A percentile compares a stretch with the other conserved stretches of the same genome.
phyloP scores from a whole-genome alignment of 2,113 vertebrate genomes.

The Petrocephalus microphthalmus region DNA sequence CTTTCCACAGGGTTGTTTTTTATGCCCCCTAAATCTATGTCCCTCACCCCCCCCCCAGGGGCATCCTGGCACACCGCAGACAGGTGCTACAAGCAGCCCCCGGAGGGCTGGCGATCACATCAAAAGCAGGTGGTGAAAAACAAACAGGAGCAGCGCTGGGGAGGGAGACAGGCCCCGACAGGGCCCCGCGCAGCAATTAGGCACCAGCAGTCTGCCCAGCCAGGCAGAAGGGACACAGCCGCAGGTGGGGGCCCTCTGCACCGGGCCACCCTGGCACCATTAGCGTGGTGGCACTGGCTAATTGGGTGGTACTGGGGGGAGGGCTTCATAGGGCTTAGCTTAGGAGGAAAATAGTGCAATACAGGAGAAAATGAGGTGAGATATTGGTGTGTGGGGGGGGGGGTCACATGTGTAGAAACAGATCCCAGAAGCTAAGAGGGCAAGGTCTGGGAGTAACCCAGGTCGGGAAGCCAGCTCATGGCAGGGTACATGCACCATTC shows the following conservation, averaged over 20 bases:
- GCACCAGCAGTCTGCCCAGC: constrained; percentile 9
- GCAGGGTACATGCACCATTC: background rate
- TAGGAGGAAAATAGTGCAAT: background rate
- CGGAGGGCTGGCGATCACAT: constrained; percentile 22
- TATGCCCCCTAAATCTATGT: background rate
- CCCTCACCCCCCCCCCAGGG: too few species aligned
- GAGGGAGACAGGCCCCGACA: background rate
- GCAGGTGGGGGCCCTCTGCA: background rate
- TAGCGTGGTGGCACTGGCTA: background rate
- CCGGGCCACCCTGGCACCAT: background rate
- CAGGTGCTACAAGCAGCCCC: background rate
- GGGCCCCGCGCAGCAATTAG: constrained; percentile 15
- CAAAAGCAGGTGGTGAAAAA: constrained; percentile 25
- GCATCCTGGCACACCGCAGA: background rate
- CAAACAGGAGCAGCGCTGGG: constrained; percentile 27
- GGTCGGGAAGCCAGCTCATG: background rate
- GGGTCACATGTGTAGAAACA: background rate
- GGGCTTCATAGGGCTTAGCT: background rate
- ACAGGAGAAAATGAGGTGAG: background rate
- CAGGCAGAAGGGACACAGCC: constrained; percentile 6
- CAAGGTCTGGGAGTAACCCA: background rate
- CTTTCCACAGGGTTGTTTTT: background rate
- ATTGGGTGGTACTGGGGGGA: background rate
- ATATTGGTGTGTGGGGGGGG: background rate
- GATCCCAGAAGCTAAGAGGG: background rate